These are phyloP conservation scores for Achroia grisella DNA, from an alignment of 1,140 invertebrate species.

Conservation along the genomic window DNA sequence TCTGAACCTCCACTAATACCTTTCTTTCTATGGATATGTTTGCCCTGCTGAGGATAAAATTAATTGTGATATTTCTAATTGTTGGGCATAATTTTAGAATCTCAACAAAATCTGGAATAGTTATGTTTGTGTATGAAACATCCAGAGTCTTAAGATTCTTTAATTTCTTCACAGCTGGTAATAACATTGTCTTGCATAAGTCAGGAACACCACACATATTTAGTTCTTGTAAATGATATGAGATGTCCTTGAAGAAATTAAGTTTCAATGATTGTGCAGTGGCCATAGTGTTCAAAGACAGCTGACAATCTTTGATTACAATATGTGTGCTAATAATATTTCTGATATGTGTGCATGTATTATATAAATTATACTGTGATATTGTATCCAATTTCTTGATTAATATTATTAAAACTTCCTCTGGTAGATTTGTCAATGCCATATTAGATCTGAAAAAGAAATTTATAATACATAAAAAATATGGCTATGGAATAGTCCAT, in stretches of 20 bases:
- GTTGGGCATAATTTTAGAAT: conserved; percentile 33
- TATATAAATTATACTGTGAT: conserved; percentile 25
- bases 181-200: conserved; percentile 25
- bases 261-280: conserved; percentile 24
- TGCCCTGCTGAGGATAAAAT: conserved; percentile 27
- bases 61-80: conserved; percentile 35
- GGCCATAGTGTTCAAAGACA: conserved; percentile 29
- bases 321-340: conserved; percentile 19
- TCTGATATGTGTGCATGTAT: conserved; percentile 21
- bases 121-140: conserved; percentile 42
- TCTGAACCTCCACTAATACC: conserved; percentile 21
- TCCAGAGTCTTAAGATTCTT: conserved; percentile 36
- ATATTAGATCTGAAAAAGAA: conserved; percentile 1
- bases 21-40: conserved; percentile 7
- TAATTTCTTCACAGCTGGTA: conserved; percentile 25
- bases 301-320: conserved; percentile 24
- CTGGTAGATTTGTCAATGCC: conserved; percentile 28
- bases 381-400: conserved; percentile 28
- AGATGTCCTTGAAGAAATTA: conserved; percentile 33
- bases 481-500: no score
- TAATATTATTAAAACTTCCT: conserved; percentile 47
- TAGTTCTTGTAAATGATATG: conserved; percentile 26
- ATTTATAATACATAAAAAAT: no score
- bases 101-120: conserved; percentile 32
- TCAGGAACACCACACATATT: conserved; percentile 34